phyloP scores from a whole-genome alignment of 2,888 invertebrate genomes.

The Dastarcus helophoroides region DNA sequence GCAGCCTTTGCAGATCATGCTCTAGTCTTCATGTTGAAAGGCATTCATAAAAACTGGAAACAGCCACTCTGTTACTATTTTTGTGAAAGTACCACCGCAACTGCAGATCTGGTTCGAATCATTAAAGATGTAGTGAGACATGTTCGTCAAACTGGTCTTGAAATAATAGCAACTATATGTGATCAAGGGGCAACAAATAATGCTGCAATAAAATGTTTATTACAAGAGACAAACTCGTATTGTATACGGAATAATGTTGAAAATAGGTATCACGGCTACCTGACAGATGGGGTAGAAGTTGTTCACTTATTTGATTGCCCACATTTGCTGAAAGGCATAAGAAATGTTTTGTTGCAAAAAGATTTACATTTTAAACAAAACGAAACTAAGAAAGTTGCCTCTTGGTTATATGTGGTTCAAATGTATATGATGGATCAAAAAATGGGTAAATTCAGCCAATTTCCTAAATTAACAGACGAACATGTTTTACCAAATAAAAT shows the following conservation, averaged over 20 bases:
- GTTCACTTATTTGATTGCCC: constrained; percentile 16
- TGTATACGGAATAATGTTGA: too few species aligned
- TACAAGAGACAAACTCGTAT: constrained; percentile 11
- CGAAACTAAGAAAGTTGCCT: too few species aligned
- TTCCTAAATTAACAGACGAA: constrained; percentile 9
- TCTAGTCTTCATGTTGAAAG: constrained; percentile 19
- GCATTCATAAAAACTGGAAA: constrained; percentile 19
- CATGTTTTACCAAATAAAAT: constrained; percentile 4
- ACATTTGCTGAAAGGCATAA: constrained; percentile 15
- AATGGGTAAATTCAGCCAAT: constrained; percentile 8
- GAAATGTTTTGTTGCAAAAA: constrained; percentile 17
- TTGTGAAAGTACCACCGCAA: too few species aligned
- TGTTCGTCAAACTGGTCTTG: constrained; percentile 14
- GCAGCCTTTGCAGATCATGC: constrained; percentile 20
- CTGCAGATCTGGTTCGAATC: too few species aligned
- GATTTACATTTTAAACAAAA: too few species aligned
- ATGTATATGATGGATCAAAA: too few species aligned
- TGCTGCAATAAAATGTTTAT: constrained; percentile 15
- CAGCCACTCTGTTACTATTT: constrained; percentile 16
- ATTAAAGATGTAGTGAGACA: constrained; percentile 15
- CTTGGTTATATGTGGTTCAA: too few species aligned
- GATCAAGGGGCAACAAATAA: constrained; percentile 22
- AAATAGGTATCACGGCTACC: too few species aligned
- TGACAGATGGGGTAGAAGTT: constrained; percentile 14
- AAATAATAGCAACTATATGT: constrained; percentile 20